Evolutionary conservation across 2,888 invertebrate genomes (phyloP).

Genomic region (Neoaliturus tenellus): DNA sequence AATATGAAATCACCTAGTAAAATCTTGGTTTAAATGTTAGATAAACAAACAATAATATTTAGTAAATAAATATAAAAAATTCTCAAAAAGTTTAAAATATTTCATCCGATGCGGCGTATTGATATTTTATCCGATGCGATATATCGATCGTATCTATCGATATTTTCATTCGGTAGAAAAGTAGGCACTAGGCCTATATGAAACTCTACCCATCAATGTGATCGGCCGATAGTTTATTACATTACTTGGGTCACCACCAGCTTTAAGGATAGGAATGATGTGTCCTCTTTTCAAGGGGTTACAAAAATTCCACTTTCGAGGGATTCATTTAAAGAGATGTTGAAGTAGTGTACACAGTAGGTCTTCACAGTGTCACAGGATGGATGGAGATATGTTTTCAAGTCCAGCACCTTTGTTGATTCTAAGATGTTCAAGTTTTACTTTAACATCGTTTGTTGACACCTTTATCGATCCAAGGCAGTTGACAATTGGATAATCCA

Average conservation of each 20-base stretch:
- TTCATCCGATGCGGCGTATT: too few species aligned
- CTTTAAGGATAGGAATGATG: background rate
- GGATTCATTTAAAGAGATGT: background rate
- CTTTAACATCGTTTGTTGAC: background rate
- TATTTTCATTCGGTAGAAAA: too few species aligned
- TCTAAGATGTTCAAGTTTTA: background rate
- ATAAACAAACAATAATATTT: too few species aligned
- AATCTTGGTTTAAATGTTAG: too few species aligned
- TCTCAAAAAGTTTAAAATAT: too few species aligned
- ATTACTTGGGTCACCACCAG: conserved; percentile 8
- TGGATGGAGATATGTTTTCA: background rate
- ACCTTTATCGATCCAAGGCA: background rate
- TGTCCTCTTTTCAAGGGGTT: background rate
- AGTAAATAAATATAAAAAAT: too few species aligned
- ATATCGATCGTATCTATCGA: too few species aligned
- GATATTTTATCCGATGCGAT: too few species aligned
- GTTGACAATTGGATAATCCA: background rate
- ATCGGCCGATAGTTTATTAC: background rate
- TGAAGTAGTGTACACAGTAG: background rate
- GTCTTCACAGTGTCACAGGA: background rate
- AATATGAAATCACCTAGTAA: too few species aligned
- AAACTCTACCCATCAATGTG: too few species aligned
- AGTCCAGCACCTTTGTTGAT: background rate
- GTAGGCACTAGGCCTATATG: too few species aligned
- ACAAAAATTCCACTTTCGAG: background rate